Evolutionary conservation across 2,888 invertebrate genomes (phyloP).

Genomic region (Augochlorella aurata): DNA sequence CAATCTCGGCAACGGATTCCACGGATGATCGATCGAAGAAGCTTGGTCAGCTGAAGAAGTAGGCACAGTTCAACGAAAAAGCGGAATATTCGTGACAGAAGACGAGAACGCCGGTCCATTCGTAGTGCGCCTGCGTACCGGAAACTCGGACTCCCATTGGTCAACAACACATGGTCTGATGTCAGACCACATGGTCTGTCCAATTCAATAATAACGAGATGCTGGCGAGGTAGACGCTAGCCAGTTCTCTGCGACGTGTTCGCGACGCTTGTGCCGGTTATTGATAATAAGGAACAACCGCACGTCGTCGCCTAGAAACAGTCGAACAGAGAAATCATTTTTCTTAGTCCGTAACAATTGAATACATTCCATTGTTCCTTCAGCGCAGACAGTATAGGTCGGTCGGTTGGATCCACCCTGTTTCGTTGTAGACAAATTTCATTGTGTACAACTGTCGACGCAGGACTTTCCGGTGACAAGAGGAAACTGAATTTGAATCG

Average conservation of each 20-base stretch:
- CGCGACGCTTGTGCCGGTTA: slow-evolving; percentile 45
- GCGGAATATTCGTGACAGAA: slow-evolving; percentile 52
- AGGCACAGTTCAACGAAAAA: slow-evolving; percentile 32
- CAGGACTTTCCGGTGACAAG: not conserved
- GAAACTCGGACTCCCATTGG: slow-evolving; percentile 84
- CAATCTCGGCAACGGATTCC: slow-evolving; percentile 2
- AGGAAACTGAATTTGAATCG: not conserved
- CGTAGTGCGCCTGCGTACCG: slow-evolving; percentile 75
- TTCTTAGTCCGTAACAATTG: slow-evolving; percentile 26
- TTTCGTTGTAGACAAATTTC: slow-evolving; percentile 25
- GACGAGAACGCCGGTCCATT: slow-evolving; percentile 47
- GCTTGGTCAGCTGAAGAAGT: slow-evolving; percentile 11
- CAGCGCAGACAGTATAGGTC: slow-evolving; percentile 15
- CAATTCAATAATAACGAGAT: slow-evolving; percentile 81
- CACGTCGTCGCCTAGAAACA: slow-evolving; percentile 31
- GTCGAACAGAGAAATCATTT: slow-evolving; percentile 18
- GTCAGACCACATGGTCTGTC: slow-evolving; percentile 87
- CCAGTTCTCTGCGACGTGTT: slow-evolving; percentile 62
- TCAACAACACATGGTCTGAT: slow-evolving; percentile 88
- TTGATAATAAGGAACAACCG: slow-evolving; percentile 22
- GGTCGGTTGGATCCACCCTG: slow-evolving; percentile 20
- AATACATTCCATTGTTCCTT: slow-evolving; percentile 24
- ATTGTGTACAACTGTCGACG: slow-evolving; percentile 17
- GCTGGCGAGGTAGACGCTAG: slow-evolving; percentile 72
- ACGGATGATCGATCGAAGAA: not conserved